Evolutionary conservation across 2,888 invertebrate species (phyloP).

Genomic region (Phorcus lineatus): DNA sequence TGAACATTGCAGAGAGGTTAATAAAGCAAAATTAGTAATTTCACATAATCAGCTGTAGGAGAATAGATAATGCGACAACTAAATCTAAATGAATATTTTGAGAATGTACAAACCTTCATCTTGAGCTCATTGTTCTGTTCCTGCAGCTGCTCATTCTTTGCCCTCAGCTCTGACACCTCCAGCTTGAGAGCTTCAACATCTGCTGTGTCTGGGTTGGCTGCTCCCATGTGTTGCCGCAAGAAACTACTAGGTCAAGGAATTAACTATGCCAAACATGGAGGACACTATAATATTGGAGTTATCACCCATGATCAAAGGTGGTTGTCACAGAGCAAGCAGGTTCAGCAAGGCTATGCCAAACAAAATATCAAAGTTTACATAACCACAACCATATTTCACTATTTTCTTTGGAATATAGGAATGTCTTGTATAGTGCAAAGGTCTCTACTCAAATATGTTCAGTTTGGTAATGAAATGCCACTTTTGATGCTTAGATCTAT

Average conservation of each 20-base stretch:
- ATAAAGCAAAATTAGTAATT: no score
- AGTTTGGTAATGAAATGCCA: no score
- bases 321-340: not conserved
- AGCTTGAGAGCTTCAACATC: slow-evolving; percentile 75
- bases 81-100: slow-evolving; percentile 37
- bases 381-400: no score
- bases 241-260: slow-evolving; percentile 63
- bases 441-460: no score
- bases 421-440: no score
- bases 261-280: no score
- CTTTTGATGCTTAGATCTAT: no score
- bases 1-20: no score
- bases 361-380: no score
- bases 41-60: not conserved
- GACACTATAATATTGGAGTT: not conserved
- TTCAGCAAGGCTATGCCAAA: no score
- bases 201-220: slow-evolving; percentile 73
- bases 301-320: no score
- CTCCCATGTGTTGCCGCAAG: slow-evolving; percentile 72
- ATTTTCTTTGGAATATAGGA: no score
- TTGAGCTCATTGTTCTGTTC: slow-evolving; percentile 73
- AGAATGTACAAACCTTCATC: slow-evolving; percentile 62
- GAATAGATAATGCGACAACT: not conserved
- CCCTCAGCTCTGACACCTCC: slow-evolving; percentile 73
- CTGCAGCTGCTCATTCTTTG: slow-evolving; percentile 70